Conservation (phyloP, 2,888 invertebrate genomes). For the Drosophila ustulata region DNA sequence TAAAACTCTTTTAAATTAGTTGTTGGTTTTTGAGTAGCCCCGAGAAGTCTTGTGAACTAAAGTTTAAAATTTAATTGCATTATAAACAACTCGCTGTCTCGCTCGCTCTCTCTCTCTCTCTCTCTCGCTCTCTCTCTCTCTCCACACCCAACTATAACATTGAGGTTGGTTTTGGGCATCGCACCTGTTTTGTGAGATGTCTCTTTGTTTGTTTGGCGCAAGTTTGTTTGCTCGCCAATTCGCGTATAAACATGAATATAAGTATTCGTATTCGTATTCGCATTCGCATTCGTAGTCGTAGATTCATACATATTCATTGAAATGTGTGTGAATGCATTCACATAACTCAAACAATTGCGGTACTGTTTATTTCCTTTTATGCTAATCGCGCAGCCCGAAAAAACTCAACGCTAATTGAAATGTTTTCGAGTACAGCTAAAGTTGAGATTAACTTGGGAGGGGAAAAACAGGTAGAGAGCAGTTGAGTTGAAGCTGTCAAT, state of each 20-base stretch:
- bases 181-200: slow-evolving; percentile 16
- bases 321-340: slow-evolving; percentile 30
- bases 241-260: neutral
- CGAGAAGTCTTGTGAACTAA: too few species aligned
- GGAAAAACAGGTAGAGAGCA: neutral
- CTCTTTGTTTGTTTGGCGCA: slow-evolving; percentile 6
- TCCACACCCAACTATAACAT: neutral
- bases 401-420: slow-evolving; percentile 65
- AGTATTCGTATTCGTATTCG: slow-evolving; percentile 19
- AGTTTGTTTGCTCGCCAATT: slow-evolving; percentile 19
- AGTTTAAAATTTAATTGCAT: neutral
- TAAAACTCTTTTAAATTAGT: too few species aligned
- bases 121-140: neutral
- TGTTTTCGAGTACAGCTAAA: slow-evolving; percentile 34
- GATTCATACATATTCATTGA: slow-evolving; percentile 26
- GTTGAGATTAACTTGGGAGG: slow-evolving; percentile 8
- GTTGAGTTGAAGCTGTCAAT: slow-evolving; percentile 6
- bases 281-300: neutral
- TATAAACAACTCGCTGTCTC: neutral
- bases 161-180: slow-evolving; percentile 11
- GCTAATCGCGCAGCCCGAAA: slow-evolving; percentile 42
- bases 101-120: neutral
- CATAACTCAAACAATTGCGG: slow-evolving; percentile 42
- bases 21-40: too few species aligned
- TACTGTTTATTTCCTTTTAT: slow-evolving; percentile 41